Conservation (phyloP, 2,113 vertebrate species). For the Agapornis roseicollis region DNA sequence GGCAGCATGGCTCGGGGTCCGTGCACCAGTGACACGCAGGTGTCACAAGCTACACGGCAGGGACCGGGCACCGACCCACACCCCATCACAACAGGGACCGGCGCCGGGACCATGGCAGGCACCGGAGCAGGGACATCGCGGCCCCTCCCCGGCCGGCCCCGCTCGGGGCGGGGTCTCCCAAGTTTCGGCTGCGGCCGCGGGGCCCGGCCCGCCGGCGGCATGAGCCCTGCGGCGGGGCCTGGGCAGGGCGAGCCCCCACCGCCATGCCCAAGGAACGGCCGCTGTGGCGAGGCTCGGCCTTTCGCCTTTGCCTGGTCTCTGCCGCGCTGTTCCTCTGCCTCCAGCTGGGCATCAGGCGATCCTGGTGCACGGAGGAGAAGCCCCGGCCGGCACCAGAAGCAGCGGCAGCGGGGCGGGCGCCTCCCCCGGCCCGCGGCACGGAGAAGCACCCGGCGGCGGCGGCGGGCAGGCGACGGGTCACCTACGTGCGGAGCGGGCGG, state of each 20-base stretch:
- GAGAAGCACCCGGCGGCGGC: background rate
- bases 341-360: constrained; percentile 53
- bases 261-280: constrained; percentile 55
- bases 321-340: constrained; percentile 68
- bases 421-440: background rate
- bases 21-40: fast-evolving
- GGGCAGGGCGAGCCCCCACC: background rate
- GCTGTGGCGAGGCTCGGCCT: constrained; percentile 11
- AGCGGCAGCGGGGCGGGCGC: background rate
- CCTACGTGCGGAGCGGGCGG: constrained; percentile 73
- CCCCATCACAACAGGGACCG: background rate
- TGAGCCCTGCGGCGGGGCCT: background rate
- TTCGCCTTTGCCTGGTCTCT: constrained; percentile 63
- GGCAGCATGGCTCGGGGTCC: background rate
- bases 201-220: background rate
- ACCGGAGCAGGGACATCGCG: background rate
- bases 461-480: constrained; percentile 64
- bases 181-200: background rate
- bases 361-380: background rate
- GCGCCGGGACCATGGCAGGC: background rate
- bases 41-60: background rate
- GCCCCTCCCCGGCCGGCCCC: constrained; percentile 35
- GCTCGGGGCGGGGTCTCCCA: constrained; percentile 28
- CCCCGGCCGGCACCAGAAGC: background rate
- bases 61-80: background rate